These are phyloP conservation scores for Venturia canescens DNA, from an alignment of 1,140 invertebrate species.

Conservation along the genomic window DNA sequence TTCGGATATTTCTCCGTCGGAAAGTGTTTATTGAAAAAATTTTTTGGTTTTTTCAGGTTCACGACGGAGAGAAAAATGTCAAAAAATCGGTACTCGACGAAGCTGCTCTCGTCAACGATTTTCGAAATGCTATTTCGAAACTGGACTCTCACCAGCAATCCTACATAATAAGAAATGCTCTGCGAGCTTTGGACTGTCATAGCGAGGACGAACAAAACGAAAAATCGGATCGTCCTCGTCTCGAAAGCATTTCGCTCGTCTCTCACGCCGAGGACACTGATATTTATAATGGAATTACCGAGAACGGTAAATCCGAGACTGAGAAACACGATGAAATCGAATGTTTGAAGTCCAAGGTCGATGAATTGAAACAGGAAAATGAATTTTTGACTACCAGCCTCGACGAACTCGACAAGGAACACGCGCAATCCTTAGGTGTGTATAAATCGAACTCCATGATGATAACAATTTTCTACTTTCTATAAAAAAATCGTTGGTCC, in stretches of 20 bases:
- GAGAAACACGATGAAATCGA: constrained; percentile 1
- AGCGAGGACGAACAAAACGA: constrained; percentile 62
- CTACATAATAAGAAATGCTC: constrained; percentile 70
- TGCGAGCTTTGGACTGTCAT: constrained; percentile 75
- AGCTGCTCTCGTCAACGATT: constrained; percentile 66
- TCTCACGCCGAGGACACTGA: constrained; percentile 17
- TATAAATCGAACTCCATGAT: background rate
- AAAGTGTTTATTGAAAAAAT: constrained; percentile 23
- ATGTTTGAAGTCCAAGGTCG: background rate
- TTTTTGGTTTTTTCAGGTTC: constrained; percentile 55
- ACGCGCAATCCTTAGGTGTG: constrained; percentile 32
- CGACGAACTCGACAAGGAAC: constrained; percentile 54
- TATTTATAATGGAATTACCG: constrained; percentile 16
- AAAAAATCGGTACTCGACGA: constrained; percentile 71
- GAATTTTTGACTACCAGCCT: constrained; percentile 37
- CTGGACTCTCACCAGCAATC: constrained; percentile 72
- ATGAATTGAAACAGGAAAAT: constrained; percentile 9
- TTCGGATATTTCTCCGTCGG: background rate
- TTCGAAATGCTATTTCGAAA: constrained; percentile 71
- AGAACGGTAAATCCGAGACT: background rate
- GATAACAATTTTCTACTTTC: no score
- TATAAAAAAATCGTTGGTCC: background rate
- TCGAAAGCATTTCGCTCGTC: constrained; percentile 26
- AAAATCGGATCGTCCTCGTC: constrained; percentile 42
- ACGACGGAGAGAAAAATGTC: constrained; percentile 68